These are phyloP conservation scores for Colaptes auratus DNA, from an alignment of 2,113 vertebrate species.

Conservation along the genomic window DNA sequence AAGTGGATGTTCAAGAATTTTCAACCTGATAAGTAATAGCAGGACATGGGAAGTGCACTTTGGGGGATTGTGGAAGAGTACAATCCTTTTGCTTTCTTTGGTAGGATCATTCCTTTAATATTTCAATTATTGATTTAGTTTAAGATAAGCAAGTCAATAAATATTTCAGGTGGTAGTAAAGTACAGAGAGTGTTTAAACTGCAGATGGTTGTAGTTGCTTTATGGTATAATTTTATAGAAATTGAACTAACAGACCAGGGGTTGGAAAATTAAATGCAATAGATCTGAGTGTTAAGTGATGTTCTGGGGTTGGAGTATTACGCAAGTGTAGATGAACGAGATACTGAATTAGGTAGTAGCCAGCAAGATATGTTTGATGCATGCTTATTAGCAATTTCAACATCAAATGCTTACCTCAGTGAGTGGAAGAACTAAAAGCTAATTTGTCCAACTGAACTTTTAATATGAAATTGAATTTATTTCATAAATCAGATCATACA, in stretches of 20 bases:
- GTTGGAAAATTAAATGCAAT: neutral
- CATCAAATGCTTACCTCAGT: neutral
- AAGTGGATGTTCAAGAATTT: neutral
- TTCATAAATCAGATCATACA: neutral
- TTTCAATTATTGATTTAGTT: constrained; percentile 38
- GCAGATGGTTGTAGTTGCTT: no score
- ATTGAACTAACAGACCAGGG: neutral
- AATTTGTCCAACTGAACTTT: neutral
- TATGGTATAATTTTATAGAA: neutral
- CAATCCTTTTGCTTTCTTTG: neutral
- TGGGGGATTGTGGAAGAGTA: neutral
- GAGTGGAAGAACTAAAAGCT: neutral
- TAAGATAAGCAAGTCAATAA: neutral
- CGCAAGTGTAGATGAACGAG: neutral
- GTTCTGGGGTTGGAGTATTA: neutral
- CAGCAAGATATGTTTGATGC: neutral
- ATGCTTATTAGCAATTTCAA: neutral
- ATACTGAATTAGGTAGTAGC: neutral
- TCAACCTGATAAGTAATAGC: neutral
- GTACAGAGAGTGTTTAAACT: no score
- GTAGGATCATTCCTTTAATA: neutral
- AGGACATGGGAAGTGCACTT: neutral
- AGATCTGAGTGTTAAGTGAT: neutral
- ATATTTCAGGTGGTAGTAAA: constrained; percentile 36
- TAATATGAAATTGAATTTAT: neutral